Evolutionary conservation across 2,888 invertebrate genomes (phyloP).

Genomic region (Parochlus steinenii): DNA sequence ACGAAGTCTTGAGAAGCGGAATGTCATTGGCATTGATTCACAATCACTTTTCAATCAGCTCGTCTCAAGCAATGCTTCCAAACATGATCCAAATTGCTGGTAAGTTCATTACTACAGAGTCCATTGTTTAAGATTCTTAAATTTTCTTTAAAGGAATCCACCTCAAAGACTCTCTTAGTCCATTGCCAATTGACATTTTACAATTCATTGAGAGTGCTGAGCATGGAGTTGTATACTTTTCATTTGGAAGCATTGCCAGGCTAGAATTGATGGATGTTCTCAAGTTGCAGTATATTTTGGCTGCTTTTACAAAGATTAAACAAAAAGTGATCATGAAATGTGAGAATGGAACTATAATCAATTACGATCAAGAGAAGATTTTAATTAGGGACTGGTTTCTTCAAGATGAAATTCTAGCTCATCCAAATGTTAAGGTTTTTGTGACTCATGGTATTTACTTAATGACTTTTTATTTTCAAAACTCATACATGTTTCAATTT

Average conservation of each 20-base stretch:
- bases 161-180: no score
- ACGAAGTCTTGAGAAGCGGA: no score
- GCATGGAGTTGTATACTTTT: slow-evolving; percentile 10
- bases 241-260: slow-evolving; percentile 17
- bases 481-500: no score
- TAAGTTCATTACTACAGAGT: no score
- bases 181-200: slow-evolving; percentile 1
- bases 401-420: slow-evolving; percentile 27
- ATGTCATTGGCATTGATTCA: no score
- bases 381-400: slow-evolving; percentile 26
- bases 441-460: slow-evolving; percentile 40
- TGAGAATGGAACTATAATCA: slow-evolving; percentile 13
- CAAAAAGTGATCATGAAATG: slow-evolving; percentile 16
- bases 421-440: slow-evolving; percentile 32
- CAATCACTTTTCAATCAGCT: no score
- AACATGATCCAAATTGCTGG: no score
- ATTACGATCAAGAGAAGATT: slow-evolving; percentile 18
- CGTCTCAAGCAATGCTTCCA: no score
- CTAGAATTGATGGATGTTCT: slow-evolving; percentile 20
- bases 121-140: no score
- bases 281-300: slow-evolving; percentile 16
- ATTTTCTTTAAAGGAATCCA: no score
- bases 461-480: no score
- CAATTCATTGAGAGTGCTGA: slow-evolving; percentile 13
- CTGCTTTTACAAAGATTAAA: slow-evolving; percentile 7